phyloP scores from a whole-genome alignment of 2,113 vertebrate genomes.

The Cheirogaleus medius region DNA sequence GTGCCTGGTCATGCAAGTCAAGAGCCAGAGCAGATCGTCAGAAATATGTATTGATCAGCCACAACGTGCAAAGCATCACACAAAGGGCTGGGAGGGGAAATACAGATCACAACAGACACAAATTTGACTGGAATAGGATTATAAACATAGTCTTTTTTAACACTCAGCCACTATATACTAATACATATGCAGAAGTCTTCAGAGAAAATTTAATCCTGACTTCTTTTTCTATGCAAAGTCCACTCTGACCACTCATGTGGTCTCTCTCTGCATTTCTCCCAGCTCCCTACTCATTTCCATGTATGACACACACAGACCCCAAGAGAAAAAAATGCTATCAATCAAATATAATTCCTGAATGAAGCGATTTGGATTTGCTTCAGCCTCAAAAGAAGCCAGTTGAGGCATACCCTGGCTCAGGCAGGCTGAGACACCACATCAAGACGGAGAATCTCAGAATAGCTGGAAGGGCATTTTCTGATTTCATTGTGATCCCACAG shows the following conservation, averaged over 20 bases:
- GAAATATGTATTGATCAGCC: not conserved
- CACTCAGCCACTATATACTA: too few species aligned
- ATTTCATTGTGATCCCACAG: not conserved
- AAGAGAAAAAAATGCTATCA: not conserved
- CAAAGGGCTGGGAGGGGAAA: not conserved
- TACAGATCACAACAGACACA: not conserved
- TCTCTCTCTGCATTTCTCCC: constrained; percentile 3
- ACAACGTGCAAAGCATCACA: not conserved
- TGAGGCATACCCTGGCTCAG: not conserved
- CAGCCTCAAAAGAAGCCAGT: not conserved
- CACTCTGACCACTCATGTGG: not conserved
- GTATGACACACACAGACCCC: not conserved
- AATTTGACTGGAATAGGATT: not conserved
- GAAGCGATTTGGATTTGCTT: not conserved
- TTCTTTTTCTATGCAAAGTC: not conserved
- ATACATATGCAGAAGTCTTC: not conserved
- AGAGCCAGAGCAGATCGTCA: not conserved
- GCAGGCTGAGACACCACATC: not conserved
- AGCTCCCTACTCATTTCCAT: not conserved
- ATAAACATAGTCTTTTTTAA: not conserved
- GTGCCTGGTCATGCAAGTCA: not conserved
- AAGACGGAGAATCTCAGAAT: not conserved
- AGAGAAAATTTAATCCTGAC: not conserved
- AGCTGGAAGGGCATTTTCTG: not conserved
- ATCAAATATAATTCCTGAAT: not conserved